phyloP scores from a whole-genome alignment of 2,888 invertebrate genomes.

The Melitaea athalia region DNA sequence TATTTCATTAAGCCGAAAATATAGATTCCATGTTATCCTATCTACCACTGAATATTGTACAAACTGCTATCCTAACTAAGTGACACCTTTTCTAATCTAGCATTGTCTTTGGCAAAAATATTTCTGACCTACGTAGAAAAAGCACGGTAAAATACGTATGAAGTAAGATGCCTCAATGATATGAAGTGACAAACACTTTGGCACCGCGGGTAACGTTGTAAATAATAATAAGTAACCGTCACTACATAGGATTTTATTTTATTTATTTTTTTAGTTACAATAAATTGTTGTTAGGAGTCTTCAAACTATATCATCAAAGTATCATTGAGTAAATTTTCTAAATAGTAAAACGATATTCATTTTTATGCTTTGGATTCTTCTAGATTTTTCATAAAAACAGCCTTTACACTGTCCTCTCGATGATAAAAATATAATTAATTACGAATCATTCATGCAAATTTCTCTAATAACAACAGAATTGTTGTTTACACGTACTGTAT shows the following conservation, averaged over 20 bases:
- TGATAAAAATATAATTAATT: background rate
- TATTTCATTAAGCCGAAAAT: slow-evolving; percentile 28
- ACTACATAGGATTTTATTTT: background rate
- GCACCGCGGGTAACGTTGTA: slow-evolving; percentile 6
- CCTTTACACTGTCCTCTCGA: background rate
- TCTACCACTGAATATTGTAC: slow-evolving; percentile 43
- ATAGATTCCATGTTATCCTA: slow-evolving; percentile 38
- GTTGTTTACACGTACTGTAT: slow-evolving; percentile 5
- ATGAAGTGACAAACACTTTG: slow-evolving; percentile 8
- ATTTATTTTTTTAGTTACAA: too few relatives aligned
- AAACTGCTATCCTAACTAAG: slow-evolving; percentile 39
- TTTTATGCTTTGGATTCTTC: slow-evolving; percentile 8
- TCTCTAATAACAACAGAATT: background rate
- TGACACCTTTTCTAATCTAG: slow-evolving; percentile 37
- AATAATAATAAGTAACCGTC: background rate
- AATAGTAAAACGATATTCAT: background rate
- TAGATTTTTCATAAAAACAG: slow-evolving; percentile 17
- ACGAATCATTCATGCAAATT: slow-evolving; percentile 16
- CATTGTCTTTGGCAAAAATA: slow-evolving; percentile 43
- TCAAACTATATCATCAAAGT: background rate
- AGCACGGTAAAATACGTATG: background rate
- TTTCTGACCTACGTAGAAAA: slow-evolving; percentile 12
- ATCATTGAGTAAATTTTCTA: slow-evolving; percentile 3
- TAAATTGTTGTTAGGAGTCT: background rate
- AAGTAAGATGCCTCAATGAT: background rate